Percentiles rank a stretch among this genome's conserved stretches.
These are phyloP conservation scores for Drosophila bunnanda DNA, from an alignment of 2,888 invertebrate species.

Conservation along the genomic window DNA sequence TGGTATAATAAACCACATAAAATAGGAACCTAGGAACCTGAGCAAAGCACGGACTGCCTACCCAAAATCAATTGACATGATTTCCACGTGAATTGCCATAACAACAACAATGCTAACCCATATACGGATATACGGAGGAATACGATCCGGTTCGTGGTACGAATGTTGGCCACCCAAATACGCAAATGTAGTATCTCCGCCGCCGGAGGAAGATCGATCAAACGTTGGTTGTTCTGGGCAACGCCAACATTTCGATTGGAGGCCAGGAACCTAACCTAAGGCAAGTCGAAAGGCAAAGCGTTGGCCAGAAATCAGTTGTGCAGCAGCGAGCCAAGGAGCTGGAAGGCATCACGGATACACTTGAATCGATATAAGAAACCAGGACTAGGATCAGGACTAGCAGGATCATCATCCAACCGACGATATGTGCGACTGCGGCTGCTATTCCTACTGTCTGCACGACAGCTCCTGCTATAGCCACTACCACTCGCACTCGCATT, in stretches of 20 bases:
- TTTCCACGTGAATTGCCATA: slow-evolving; percentile 57
- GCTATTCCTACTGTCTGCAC: slow-evolving; percentile 72
- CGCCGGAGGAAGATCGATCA: slow-evolving; percentile 59
- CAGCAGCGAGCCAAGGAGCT: slow-evolving; percentile 60
- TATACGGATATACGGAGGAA: slow-evolving; percentile 31
- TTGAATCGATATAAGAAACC: background rate
- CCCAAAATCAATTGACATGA: slow-evolving; percentile 77
- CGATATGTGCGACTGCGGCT: slow-evolving; percentile 75
- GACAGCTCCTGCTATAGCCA: slow-evolving; percentile 73
- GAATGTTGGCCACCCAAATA: slow-evolving; percentile 73
- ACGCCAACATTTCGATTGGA: slow-evolving; percentile 28
- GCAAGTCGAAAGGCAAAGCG: slow-evolving; percentile 71
- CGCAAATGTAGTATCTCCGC: slow-evolving; percentile 64
- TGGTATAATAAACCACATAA: slow-evolving; percentile 16
- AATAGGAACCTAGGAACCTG: background rate
- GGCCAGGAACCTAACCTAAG: slow-evolving; percentile 72
- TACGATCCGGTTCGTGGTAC: slow-evolving; percentile 69
- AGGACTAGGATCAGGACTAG: background rate
- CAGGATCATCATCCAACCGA: background rate
- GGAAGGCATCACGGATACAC: slow-evolving; percentile 41
- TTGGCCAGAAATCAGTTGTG: slow-evolving; percentile 78
- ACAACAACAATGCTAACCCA: slow-evolving; percentile 45
- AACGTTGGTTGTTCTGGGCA: slow-evolving; percentile 54
- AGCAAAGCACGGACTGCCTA: slow-evolving; percentile 10
- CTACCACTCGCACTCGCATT: slow-evolving; percentile 65